Base-by-base conservation (phyloP, 2,113 vertebrate genomes). In the Phalacrocorax brasilianus region DNA sequence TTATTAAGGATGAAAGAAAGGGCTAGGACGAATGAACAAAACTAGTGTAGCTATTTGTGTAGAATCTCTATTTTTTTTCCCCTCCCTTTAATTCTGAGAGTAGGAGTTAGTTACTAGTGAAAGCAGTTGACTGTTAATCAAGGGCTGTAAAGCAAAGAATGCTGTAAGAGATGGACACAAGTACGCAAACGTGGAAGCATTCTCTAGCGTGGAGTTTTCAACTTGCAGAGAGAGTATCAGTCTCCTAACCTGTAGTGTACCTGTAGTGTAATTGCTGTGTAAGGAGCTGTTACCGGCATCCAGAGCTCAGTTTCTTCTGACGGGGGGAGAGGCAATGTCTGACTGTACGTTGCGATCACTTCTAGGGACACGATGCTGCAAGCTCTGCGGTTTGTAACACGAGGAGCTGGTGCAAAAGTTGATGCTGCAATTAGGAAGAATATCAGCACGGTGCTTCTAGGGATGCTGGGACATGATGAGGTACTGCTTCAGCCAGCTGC, bases 401-500 rank as follows among this genome's bases (percentile, higher is more conserved):
- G 98, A 96, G 99, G 99, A 63, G 99, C 99, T 12, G 99, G 99
- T 73, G 98, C 98, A 84, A 99, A 99, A 97, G 99, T 99, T 55
- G 99, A 99, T 89, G 98, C 98, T 59, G 49, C 96, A 38, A 99
- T 99, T 83, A 98, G 99, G 98, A 99, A 99, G 96, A 99, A 97
- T 92, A 99, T 99, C 94, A 98, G 98, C 96, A 98, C 97, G 0
- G 98, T 98, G 79, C 98, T 99, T 82, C 98, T 99, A 1, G 98
- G 98, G 97, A 99, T 99, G 99, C 98, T 99, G 98, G 99, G 99
- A 97, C 99, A 99, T 0, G 99, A 99, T 26, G 99, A 99, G 99
- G 99, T 99, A 99, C 7, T 27, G 71, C 80, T 67, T 32, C 55
- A 17, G 45, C 84, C 66, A 63, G 26, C 71, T 52, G 67, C 13